These are phyloP conservation scores for Achatina immaculata DNA, from an alignment of 1,140 invertebrate genomes.

Conservation along the genomic window DNA sequence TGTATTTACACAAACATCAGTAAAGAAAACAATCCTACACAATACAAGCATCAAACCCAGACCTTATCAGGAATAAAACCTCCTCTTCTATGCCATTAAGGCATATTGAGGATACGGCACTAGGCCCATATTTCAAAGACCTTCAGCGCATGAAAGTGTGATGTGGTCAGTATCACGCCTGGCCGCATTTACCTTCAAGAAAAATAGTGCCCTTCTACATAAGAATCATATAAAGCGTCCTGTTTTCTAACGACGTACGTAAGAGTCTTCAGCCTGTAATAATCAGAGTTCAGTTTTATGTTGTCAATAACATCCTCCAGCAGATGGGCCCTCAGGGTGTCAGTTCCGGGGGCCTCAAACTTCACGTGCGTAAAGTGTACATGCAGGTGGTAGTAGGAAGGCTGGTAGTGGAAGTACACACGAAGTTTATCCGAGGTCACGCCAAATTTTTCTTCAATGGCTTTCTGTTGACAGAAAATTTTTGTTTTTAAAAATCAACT, in stretches of 20 bases:
- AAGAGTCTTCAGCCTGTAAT: slow-evolving; percentile 86
- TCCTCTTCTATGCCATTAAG: too few species aligned
- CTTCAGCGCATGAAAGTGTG: too few species aligned
- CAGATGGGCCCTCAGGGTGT: slow-evolving; percentile 87
- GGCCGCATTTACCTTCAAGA: too few species aligned
- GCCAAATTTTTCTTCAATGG: slow-evolving; percentile 85
- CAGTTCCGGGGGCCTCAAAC: slow-evolving; percentile 83
- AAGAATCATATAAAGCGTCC: slow-evolving; percentile 62
- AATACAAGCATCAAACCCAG: too few species aligned
- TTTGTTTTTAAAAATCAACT: neutral
- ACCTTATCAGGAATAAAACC: too few species aligned
- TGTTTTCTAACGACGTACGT: slow-evolving; percentile 70
- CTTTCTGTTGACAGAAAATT: slow-evolving; percentile 72
- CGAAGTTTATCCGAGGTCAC: slow-evolving; percentile 81
- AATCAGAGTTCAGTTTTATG: slow-evolving; percentile 84
- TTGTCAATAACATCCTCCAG: slow-evolving; percentile 92
- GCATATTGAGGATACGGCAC: too few species aligned
- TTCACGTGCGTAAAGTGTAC: slow-evolving; percentile 91
- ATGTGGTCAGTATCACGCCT: too few species aligned
- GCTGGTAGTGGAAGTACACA: slow-evolving; percentile 93
- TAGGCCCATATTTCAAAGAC: too few species aligned
- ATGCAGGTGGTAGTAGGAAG: slow-evolving; percentile 96
- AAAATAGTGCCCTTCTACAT: slow-evolving; percentile 58
- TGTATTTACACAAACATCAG: too few species aligned
- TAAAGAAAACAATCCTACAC: too few species aligned